Evolutionary conservation across 2,113 vertebrate genomes (phyloP), one percentile per base, ranked within the genome.

Genomic region (Formicarius rufipectus): DNA sequence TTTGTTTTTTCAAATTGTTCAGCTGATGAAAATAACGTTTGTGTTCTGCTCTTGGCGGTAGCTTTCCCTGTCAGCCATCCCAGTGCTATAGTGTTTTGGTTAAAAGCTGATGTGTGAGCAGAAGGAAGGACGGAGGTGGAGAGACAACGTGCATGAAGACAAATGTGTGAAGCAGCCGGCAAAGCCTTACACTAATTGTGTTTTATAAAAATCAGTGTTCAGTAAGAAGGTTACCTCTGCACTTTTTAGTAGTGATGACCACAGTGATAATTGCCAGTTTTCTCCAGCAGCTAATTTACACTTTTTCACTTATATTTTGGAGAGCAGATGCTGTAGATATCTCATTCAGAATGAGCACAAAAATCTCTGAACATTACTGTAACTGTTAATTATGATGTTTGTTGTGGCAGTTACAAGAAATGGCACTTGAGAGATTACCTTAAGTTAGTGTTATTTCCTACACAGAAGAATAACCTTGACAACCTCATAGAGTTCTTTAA

Each of bases 61-160:
- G 71, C n/a, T 75, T 60, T 44, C 12, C 12, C 44, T 73, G 60
- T 78, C 77, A 84, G 56, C 79, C 88, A 44, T 39, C 45, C 47
- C 39, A 35, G 45, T 14, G 53, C n/a, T 9, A 6, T 12, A 22
- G 47, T 3, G 25, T 45, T 75, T 35, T 5, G 0, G 21, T 2
- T 78, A 68, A 67, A 78, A 68, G 37, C 44, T 87, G 81, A 11
- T 72, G 37, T 6, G 6, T 52, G 22, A 60, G 69, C 31, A 75
- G 28, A 58, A 44, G 37, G 14, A 50, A 69, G 49, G 74, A n/a
- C 0, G 0, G 50, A 53, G 25, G 3, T 11, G 17, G 9, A 84
- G 76, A 17, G 12, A 49, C 13, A 73, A 45, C 8, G 35, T 53
- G 5, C 18, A 22, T 18, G 45, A 52, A 50, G 30, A 47, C 12